These are phyloP conservation scores for Synanthedon tipuliformis DNA, from an alignment of 2,888 invertebrate genomes.

Conservation along the genomic window DNA sequence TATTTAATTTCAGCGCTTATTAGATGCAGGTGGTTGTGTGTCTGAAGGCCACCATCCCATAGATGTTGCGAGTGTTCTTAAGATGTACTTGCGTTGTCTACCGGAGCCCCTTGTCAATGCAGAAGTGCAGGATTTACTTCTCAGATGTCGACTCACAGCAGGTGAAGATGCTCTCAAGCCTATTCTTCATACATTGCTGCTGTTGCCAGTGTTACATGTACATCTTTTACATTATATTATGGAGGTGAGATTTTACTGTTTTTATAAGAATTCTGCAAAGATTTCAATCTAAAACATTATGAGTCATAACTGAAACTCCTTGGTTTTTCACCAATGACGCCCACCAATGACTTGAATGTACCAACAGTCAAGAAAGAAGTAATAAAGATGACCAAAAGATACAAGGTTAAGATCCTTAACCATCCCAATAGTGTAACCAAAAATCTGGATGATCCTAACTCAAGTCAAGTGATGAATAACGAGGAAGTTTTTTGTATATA, in stretches of 20 bases:
- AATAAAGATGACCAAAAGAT: no score
- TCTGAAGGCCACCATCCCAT: conserved; percentile 80
- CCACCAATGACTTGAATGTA: no score
- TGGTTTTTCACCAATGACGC: background rate
- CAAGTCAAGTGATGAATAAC: no score
- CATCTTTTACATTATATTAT: conserved; percentile 85
- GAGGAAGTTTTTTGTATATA: no score
- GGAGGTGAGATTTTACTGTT: conserved; percentile 67
- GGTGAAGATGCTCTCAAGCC: conserved; percentile 73
- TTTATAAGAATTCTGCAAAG: no score
- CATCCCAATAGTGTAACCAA: no score
- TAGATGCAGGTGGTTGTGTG: conserved; percentile 79
- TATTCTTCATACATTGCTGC: conserved; percentile 75
- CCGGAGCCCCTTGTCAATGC: conserved; percentile 84
- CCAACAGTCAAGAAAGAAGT: no score
- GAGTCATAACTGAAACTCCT: no score
- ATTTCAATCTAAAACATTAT: no score
- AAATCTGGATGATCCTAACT: no score
- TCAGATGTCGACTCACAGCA: conserved; percentile 73
- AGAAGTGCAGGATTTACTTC: conserved; percentile 83
- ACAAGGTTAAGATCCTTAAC: no score
- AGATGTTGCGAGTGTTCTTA: conserved; percentile 88
- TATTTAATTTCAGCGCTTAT: conserved; percentile 56
- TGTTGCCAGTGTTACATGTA: conserved; percentile 82
- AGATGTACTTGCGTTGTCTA: conserved; percentile 85